A percentile compares a stretch with the other conserved stretches of the same genome.
phyloP scores from a whole-genome alignment of 2,113 vertebrate species.

The Sphyrna mokarran region DNA sequence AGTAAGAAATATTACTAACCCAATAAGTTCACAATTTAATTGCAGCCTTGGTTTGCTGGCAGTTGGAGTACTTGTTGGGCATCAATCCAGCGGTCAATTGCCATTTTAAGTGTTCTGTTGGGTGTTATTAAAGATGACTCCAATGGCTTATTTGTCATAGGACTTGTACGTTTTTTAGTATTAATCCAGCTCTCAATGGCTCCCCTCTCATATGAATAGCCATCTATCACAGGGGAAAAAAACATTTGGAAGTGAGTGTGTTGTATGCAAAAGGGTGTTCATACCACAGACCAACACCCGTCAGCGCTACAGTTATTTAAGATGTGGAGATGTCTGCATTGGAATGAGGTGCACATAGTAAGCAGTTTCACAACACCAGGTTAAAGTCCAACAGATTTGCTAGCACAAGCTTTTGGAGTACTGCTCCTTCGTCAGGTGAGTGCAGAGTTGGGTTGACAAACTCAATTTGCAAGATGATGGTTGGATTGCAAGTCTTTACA shows the following conservation, averaged over 20 bases:
- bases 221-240: slow-evolving; percentile 63
- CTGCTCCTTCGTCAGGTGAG: no score
- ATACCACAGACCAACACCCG: neutral
- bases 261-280: neutral
- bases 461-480: no score
- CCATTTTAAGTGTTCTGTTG: slow-evolving; percentile 91
- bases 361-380: no score
- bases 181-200: slow-evolving; percentile 85
- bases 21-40: neutral
- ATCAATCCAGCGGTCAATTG: slow-evolving; percentile 78
- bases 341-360: no score
- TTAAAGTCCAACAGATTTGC: no score
- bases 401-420: no score
- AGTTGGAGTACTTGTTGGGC: slow-evolving; percentile 41
- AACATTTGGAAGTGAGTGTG: neutral
- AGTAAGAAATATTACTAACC: neutral
- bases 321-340: no score
- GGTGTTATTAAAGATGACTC: slow-evolving; percentile 73
- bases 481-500: no score
- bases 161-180: slow-evolving; percentile 77
- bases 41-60: neutral
- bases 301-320: neutral
- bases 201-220: slow-evolving; percentile 87
- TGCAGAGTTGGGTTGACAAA: no score
- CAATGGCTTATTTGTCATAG: slow-evolving; percentile 91